A percentile compares a stretch with the other conserved stretches of the same genome.
Evolutionary conservation across 2,113 vertebrate species (phyloP).

Genomic region (Pterocles burchelli): DNA sequence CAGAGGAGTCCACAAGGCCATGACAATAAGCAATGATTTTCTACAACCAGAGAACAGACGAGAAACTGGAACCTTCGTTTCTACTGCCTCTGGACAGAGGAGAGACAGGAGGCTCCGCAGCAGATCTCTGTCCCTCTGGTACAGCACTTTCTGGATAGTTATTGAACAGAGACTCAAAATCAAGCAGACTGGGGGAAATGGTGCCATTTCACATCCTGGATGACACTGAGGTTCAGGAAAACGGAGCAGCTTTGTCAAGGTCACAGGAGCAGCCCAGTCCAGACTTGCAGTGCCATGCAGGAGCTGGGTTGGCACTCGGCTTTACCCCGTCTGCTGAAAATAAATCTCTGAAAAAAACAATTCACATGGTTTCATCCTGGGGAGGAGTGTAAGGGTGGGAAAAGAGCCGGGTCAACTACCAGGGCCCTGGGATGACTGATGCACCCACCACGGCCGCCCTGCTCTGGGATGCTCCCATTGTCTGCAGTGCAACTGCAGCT

Average conservation of each 20-base stretch:
- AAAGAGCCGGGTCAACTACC: neutral
- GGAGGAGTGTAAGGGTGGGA: neutral
- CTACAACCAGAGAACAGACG: neutral
- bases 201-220: neutral
- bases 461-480: neutral
- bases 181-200: neutral
- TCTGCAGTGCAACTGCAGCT: neutral
- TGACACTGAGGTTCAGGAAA: neutral
- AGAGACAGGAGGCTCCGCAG: neutral
- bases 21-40: neutral
- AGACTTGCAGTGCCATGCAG: fast-evolving
- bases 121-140: neutral
- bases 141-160: neutral
- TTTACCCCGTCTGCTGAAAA: neutral
- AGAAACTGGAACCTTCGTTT: neutral
- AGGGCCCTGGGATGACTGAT: neutral
- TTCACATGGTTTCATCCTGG: neutral
- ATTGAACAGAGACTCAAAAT: neutral
- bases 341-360: neutral
- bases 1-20: neutral
- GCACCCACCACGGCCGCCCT: fast-evolving
- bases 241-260: neutral
- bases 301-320: neutral
- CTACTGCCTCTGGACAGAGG: neutral
- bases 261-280: neutral